Evolutionary conservation across 2,113 vertebrate genomes (phyloP).

Genomic region (Hippolais icterina): DNA sequence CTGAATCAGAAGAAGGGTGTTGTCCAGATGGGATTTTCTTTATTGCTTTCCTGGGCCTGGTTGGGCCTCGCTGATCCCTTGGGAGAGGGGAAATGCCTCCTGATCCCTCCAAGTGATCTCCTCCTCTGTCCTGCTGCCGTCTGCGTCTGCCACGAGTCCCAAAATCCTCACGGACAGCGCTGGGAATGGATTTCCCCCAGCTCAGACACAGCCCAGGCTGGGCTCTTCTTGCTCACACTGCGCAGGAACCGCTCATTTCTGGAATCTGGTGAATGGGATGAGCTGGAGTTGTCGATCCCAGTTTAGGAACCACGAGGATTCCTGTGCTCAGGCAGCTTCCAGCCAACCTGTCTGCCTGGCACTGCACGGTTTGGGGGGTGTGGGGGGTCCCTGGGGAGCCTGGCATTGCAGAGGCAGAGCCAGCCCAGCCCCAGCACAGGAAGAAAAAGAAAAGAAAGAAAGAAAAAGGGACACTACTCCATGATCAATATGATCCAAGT

Average conservation of each 20-base stretch:
- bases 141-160: not conserved
- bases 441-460: too few species aligned
- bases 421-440: not conserved
- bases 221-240: not conserved
- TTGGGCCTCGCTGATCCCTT: not conserved
- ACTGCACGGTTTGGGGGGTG: not conserved
- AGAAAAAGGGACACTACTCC: too few species aligned
- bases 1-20: not conserved
- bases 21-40: not conserved
- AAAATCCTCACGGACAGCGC: rapidly evolving
- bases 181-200: not conserved
- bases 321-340: not conserved
- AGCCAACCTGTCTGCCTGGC: not conserved
- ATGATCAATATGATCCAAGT: too few species aligned
- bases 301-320: not conserved
- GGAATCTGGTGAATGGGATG: not conserved
- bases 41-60: not conserved
- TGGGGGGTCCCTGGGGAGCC: not conserved
- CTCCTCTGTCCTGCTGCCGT: not conserved
- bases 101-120: not conserved
- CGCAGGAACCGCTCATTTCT: not conserved
- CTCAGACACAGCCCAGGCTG: not conserved
- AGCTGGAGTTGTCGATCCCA: not conserved
- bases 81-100: not conserved
- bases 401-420: not conserved